These are phyloP conservation scores for Apamea anceps DNA, from an alignment of 2,888 invertebrate species.

Conservation along the genomic window DNA sequence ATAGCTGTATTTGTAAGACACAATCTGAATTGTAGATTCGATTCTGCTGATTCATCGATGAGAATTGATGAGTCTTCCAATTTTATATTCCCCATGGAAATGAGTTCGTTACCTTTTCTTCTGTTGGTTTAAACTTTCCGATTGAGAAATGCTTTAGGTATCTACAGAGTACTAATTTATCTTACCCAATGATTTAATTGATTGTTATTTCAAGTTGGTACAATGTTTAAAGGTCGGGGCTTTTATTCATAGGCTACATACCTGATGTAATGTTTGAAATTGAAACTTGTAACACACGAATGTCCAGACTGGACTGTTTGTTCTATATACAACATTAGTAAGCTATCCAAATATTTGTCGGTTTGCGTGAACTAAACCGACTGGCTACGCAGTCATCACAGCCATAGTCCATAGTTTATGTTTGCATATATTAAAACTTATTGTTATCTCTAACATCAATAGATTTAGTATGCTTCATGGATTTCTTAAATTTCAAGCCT, in stretches of 20 bases:
- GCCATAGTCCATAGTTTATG: no score
- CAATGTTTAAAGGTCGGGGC: background rate
- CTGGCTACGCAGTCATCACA: background rate
- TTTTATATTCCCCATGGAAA: conserved; percentile 20
- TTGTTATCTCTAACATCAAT: background rate
- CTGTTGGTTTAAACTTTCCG: conserved; percentile 5
- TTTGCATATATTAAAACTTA: background rate
- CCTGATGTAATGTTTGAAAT: background rate
- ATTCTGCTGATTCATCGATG: conserved; percentile 17
- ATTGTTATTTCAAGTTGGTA: background rate
- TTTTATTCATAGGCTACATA: background rate
- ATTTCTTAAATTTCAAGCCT: background rate
- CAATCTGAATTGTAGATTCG: conserved; percentile 49
- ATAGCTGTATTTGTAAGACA: conserved; percentile 23
- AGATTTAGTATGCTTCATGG: background rate
- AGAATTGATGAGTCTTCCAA: conserved; percentile 28
- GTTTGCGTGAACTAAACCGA: no score
- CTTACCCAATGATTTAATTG: background rate
- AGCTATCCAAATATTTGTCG: background rate
- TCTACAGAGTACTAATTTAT: background rate
- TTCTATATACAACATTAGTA: background rate
- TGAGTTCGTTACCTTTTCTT: background rate
- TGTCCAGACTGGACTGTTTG: background rate
- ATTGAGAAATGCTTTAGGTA: background rate
- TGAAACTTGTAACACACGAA: background rate